A percentile compares a stretch with the other conserved stretches of the same genome.
Conservation (phyloP, 2,797 vertebrate species). For the Pogoniulus pusillus region DNA sequence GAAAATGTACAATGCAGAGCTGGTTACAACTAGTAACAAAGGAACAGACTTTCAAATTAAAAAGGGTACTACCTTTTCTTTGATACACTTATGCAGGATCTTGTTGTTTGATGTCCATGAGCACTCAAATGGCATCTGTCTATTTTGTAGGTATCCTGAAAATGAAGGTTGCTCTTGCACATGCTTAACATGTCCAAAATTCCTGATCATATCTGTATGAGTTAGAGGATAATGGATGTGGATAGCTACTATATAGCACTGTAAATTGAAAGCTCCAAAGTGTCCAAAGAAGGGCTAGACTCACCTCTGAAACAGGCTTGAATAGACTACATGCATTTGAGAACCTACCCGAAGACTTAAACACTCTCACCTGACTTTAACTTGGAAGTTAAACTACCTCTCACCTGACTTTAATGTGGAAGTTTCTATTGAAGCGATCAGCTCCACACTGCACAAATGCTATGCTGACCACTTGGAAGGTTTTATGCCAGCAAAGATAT, state of each 20-base stretch:
- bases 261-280: background rate
- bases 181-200: background rate
- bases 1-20: background rate
- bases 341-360: background rate
- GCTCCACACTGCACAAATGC: background rate
- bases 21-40: background rate
- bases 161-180: background rate
- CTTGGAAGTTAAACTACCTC: background rate
- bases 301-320: accelerated
- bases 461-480: background rate
- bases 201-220: background rate
- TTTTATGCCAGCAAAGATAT: background rate
- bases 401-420: background rate
- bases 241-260: background rate
- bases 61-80: background rate
- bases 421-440: background rate
- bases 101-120: background rate
- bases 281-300: background rate
- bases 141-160: background rate
- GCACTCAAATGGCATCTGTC: background rate
- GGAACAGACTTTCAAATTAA: background rate
- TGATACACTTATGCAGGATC: background rate
- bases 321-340: background rate
- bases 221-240: background rate
- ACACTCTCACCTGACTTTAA: background rate